Evolutionary conservation across 2,797 vertebrate genomes (phyloP).

Genomic region (Gephyroberyx darwinii): DNA sequence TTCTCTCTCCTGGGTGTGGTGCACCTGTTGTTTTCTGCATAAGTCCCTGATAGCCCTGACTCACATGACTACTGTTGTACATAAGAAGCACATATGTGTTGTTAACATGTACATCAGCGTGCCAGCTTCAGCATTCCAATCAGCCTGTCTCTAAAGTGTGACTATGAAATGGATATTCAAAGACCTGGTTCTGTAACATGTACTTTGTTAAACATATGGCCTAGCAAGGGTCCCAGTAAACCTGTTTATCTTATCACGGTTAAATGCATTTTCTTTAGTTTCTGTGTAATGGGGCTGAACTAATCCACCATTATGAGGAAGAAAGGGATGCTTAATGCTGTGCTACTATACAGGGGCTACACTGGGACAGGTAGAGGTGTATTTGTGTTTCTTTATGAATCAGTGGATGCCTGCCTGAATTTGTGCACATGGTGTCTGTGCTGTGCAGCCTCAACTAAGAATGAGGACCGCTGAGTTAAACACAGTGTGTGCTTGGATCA

Average conservation of each 20-base stretch:
- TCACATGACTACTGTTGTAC: conserved; percentile 19
- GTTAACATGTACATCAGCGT: conserved; percentile 17
- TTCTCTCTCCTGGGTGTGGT: conserved; percentile 30
- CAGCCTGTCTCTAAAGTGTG: conserved; percentile 6
- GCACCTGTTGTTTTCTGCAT: conserved; percentile 57
- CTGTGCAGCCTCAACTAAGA: conserved; percentile 2
- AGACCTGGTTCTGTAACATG: conserved; percentile 5
- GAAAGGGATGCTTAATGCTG: conserved; percentile 6
- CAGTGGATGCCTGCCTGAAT: conserved; percentile 16
- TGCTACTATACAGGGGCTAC: not conserved
- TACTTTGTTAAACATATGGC: conserved; percentile 11
- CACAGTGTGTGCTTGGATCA: conserved; percentile 3
- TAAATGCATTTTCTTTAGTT: not conserved
- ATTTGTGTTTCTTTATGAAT: conserved; percentile 33
- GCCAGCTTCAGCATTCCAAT: conserved; percentile 44
- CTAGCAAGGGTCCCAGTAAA: conserved; percentile 13
- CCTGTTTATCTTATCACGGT: conserved; percentile 32
- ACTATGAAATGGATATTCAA: conserved; percentile 32
- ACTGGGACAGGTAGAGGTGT: conserved; percentile 28
- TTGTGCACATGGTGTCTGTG: not conserved
- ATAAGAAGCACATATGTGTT: conserved; percentile 21
- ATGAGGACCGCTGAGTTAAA: conserved; percentile 18
- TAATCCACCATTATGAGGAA: conserved; percentile 22
- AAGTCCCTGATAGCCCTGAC: conserved; percentile 20
- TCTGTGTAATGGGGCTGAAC: conserved; percentile 25